Conservation (phyloP, 2,888 invertebrate genomes). For the Eupithecia abbreviata region DNA sequence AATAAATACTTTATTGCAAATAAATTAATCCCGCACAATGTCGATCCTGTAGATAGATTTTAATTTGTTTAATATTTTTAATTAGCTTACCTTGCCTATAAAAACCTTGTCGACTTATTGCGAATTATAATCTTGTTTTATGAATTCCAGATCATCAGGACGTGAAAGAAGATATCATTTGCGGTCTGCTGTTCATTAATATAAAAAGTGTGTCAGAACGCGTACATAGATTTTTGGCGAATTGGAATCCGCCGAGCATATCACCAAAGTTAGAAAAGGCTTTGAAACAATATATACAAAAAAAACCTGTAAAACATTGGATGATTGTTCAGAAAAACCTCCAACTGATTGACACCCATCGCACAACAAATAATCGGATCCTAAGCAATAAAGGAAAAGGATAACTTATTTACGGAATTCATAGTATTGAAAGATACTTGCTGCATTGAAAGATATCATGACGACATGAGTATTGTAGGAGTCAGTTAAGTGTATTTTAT, state of each 20-base stretch:
- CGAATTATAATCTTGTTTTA: constrained; percentile 1
- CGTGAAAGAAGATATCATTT: constrained; percentile 69
- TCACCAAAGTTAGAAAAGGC: constrained; percentile 60
- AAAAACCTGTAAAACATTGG: constrained; percentile 65
- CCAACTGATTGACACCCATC: not conserved
- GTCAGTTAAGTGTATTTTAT: not conserved
- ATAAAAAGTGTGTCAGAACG: constrained; percentile 56
- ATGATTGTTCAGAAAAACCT: constrained; percentile 32
- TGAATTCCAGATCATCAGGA: constrained; percentile 59
- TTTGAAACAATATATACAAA: constrained; percentile 61
- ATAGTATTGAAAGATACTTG: not conserved
- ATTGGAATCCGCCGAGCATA: constrained; percentile 61
- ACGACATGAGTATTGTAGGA: not conserved
- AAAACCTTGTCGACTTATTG: not conserved
- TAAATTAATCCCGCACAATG: too few relatives aligned
- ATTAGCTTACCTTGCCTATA: not conserved
- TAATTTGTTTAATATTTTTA: too few relatives aligned
- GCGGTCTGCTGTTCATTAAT: constrained; percentile 67
- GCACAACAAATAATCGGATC: not conserved
- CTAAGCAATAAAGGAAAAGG: not conserved
- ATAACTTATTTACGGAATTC: not conserved
- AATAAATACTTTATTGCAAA: too few relatives aligned
- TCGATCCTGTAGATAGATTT: too few relatives aligned
- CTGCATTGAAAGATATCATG: too few relatives aligned
- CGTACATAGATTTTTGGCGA: constrained; percentile 59